These are phyloP conservation scores for Drosophila pseudotalamancana DNA, from an alignment of 2,888 invertebrate genomes.

Conservation along the genomic window DNA sequence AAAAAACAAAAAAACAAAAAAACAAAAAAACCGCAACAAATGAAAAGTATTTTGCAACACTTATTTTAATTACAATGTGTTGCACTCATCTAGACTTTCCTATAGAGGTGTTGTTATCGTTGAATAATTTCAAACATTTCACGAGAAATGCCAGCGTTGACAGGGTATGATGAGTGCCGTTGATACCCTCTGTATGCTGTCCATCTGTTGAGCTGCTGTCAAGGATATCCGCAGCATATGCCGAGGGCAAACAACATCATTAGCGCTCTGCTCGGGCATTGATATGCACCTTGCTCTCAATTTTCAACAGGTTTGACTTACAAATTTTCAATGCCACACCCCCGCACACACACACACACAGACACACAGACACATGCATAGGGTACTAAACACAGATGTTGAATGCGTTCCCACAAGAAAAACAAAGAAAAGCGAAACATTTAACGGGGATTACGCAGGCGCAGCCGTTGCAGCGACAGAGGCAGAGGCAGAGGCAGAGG, in stretches of 20 bases:
- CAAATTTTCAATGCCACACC: slow-evolving; percentile 47
- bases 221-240: slow-evolving; percentile 72
- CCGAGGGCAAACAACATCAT: slow-evolving; percentile 59
- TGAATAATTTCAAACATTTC: no score
- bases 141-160: no score
- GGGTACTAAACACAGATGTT: slow-evolving; percentile 41
- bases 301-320: slow-evolving; percentile 69
- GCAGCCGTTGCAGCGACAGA: slow-evolving; percentile 15
- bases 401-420: slow-evolving; percentile 49
- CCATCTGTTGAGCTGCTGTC: slow-evolving; percentile 57
- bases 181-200: slow-evolving; percentile 9
- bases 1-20: no score
- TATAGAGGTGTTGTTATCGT: no score
- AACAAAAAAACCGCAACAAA: no score
- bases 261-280: slow-evolving; percentile 35
- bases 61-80: no score
- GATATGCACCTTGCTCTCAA: slow-evolving; percentile 46
- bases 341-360: slow-evolving; percentile 6
- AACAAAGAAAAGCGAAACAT: slow-evolving; percentile 49
- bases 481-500: not conserved
- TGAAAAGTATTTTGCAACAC: no score
- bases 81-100: no score
- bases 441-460: slow-evolving; percentile 70
- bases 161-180: slow-evolving; percentile 1
- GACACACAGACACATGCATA: slow-evolving; percentile 1